Conservation (phyloP, 2,888 invertebrate genomes). For the Mythimna pallens region DNA sequence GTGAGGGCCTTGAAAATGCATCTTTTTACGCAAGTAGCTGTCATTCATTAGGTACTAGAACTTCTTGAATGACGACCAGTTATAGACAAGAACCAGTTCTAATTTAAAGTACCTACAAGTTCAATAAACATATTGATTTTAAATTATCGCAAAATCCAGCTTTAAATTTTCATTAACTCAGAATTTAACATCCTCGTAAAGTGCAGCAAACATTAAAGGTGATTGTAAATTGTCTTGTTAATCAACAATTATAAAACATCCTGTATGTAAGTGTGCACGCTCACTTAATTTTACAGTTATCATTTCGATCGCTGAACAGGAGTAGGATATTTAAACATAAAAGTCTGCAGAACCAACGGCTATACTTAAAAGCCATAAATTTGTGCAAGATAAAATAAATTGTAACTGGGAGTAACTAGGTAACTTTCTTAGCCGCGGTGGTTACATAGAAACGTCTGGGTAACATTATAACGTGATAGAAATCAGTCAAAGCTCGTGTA, state of each 20-base stretch:
- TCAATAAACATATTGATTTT: neutral
- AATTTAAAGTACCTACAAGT: neutral
- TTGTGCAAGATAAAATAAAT: conserved; percentile 53
- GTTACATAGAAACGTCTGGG: conserved; percentile 29
- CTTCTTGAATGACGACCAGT: neutral
- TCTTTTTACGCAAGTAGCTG: neutral
- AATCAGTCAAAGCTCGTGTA: conserved; percentile 72
- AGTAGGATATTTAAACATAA: conserved; percentile 29
- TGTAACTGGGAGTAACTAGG: conserved; percentile 34
- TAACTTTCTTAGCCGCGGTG: conserved; percentile 36
- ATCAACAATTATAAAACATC: conserved; percentile 34
- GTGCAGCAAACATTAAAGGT: conserved; percentile 1
- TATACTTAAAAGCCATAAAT: conserved; percentile 58
- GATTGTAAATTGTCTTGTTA: neutral
- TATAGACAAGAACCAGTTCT: neutral
- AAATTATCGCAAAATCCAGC: neutral
- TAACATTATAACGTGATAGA: conserved; percentile 62
- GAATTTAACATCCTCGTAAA: neutral
- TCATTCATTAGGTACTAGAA: neutral
- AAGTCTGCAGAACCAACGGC: conserved; percentile 34
- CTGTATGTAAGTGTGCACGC: conserved; percentile 23
- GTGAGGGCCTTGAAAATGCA: too few species aligned
- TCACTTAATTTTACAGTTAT: conserved; percentile 40
- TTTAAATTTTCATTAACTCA: neutral
- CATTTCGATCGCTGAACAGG: conserved; percentile 38